Evolutionary conservation across 2,888 invertebrate species (phyloP).

Genomic region (Steinernema carpocapsae): DNA sequence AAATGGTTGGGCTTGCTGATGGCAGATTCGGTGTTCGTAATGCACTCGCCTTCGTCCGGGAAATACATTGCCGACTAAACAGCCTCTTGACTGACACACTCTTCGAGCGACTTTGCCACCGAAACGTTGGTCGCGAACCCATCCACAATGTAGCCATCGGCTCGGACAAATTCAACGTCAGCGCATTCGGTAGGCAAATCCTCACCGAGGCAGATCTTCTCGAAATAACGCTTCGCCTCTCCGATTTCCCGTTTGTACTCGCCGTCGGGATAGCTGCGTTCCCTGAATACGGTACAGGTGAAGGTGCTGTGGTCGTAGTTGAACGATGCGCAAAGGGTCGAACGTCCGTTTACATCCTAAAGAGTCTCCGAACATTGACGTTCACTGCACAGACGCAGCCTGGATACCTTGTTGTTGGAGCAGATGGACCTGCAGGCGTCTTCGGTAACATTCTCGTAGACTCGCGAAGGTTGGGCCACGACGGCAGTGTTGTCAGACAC

Average conservation of each 20-base stretch:
- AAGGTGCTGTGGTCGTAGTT: constrained; percentile 58
- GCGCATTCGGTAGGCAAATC: constrained; percentile 53
- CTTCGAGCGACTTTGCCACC: constrained; percentile 57
- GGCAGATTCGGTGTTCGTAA: constrained; percentile 67
- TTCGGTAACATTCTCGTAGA: constrained; percentile 58
- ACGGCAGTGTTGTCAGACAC: constrained; percentile 55
- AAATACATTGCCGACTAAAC: constrained; percentile 69
- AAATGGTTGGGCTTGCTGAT: constrained; percentile 52
- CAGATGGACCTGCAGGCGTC: constrained; percentile 60
- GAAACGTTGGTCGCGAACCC: constrained; percentile 63
- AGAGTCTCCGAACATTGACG: background rate
- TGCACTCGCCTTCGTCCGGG: constrained; percentile 69
- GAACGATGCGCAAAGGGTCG: constrained; percentile 58
- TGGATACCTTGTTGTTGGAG: constrained; percentile 51
- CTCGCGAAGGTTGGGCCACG: constrained; percentile 42
- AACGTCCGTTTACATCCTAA: constrained; percentile 52
- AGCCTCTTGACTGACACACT: constrained; percentile 55
- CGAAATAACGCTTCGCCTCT: constrained; percentile 60
- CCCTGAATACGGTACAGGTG: constrained; percentile 56
- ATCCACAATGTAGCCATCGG: constrained; percentile 64
- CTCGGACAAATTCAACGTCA: constrained; percentile 60
- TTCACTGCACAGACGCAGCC: background rate
- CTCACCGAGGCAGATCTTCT: constrained; percentile 66
- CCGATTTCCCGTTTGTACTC: constrained; percentile 40
- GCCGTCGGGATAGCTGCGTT: constrained; percentile 56